Percentiles rank a stretch among this genome's conserved stretches.
phyloP scores from a whole-genome alignment of 1,140 invertebrate species.

The Macrosteles quadrilineatus region DNA sequence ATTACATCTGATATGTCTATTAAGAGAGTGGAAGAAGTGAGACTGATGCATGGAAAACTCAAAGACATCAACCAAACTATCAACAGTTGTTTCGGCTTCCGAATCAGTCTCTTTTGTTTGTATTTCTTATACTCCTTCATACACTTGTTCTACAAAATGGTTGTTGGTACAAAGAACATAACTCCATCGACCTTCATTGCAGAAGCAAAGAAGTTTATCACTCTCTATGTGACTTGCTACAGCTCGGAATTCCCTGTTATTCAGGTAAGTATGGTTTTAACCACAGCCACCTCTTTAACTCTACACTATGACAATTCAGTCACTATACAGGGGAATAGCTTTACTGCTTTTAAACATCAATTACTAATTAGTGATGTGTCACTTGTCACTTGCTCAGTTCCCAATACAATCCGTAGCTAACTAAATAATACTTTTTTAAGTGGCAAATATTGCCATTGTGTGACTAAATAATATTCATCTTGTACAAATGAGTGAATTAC shows the following conservation, averaged over 20 bases:
- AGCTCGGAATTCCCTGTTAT: neutral
- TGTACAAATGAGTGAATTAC: too few species aligned
- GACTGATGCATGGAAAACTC: conserved; percentile 4
- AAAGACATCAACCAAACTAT: conserved; percentile 4
- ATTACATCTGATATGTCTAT: neutral
- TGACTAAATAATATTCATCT: too few species aligned
- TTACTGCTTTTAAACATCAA: too few species aligned
- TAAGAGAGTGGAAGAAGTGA: neutral
- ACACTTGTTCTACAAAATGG: conserved; percentile 4
- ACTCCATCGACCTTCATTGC: neutral
- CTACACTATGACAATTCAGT: too few species aligned
- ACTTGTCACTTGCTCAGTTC: too few species aligned
- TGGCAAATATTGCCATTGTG: too few species aligned
- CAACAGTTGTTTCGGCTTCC: neutral
- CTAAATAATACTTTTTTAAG: too few species aligned
- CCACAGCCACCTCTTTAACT: too few species aligned
- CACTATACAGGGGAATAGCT: too few species aligned
- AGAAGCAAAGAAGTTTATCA: neutral
- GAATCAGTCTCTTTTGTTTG: conserved; percentile 6
- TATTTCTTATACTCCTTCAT: neutral
- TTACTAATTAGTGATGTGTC: too few species aligned
- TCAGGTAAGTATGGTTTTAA: conserved; percentile 3
- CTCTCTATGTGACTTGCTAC: neutral
- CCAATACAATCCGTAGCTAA: too few species aligned
- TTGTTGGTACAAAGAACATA: neutral